Conservation (phyloP, 35 echinoderm and acorn worm genomes). For the Holothuria glaberrima region DNA sequence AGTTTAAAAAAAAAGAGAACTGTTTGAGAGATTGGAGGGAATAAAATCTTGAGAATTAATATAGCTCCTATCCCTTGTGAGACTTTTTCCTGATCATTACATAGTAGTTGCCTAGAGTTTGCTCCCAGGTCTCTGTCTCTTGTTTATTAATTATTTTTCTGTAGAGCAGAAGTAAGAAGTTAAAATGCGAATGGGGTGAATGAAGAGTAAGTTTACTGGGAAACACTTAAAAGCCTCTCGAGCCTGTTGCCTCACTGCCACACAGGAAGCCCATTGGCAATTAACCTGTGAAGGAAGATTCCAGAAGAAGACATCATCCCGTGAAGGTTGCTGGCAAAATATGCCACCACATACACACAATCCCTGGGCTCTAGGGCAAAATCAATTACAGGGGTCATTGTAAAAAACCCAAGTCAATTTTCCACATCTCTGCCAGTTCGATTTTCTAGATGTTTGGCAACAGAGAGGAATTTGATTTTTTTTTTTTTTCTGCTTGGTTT, state of each 20-base stretch:
- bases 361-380: slow-evolving; percentile 22
- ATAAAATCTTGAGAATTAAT: too few relatives aligned
- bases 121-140: too few relatives aligned
- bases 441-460: slow-evolving; percentile 28
- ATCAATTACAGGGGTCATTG: slow-evolving; percentile 53
- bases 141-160: too few relatives aligned
- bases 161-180: too few relatives aligned
- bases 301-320: slow-evolving; percentile 29
- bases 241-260: slow-evolving; percentile 27
- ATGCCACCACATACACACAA: slow-evolving; percentile 50
- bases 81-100: too few relatives aligned
- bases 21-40: too few relatives aligned
- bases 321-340: slow-evolving; percentile 43
- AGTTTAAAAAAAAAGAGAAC: too few relatives aligned
- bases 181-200: too few relatives aligned
- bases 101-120: too few relatives aligned
- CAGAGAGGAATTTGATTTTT: slow-evolving; percentile 30
- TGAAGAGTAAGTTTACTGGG: too few relatives aligned
- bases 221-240: too few relatives aligned
- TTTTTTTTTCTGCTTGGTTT: neutral
- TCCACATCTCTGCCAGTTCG: slow-evolving; percentile 38
- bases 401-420: slow-evolving; percentile 34
- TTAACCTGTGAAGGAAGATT: slow-evolving; percentile 45
- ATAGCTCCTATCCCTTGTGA: too few relatives aligned
- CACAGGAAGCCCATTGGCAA: slow-evolving; percentile 49